These are phyloP conservation scores for Leptinotarsa defecta DNA, from an alignment of 1,140 invertebrate genomes.

Conservation along the genomic window DNA sequence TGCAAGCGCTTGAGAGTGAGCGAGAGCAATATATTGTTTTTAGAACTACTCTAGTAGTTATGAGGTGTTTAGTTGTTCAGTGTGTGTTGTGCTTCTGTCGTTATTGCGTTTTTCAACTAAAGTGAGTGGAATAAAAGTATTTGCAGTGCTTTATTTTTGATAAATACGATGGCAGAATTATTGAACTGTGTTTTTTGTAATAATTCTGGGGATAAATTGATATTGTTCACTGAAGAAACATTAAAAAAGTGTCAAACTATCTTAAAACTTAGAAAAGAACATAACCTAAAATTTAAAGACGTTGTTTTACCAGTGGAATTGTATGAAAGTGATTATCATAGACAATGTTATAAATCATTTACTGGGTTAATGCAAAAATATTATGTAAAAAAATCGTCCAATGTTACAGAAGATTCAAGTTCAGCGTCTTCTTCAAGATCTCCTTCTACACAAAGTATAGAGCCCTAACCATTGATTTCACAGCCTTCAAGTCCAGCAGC, in stretches of 20 bases:
- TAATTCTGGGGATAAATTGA: not conserved
- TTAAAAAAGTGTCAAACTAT: constrained; percentile 11
- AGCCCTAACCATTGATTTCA: too few species aligned
- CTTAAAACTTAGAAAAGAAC: constrained; percentile 17
- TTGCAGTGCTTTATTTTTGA: not conserved
- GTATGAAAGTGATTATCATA: constrained; percentile 25
- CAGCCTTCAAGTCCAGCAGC: not conserved
- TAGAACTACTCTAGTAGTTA: too few species aligned
- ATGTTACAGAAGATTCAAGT: constrained; percentile 12
- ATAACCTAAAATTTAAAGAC: constrained; percentile 30
- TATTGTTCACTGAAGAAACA: not conserved
- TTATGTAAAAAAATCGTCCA: constrained; percentile 10
- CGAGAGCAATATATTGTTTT: too few species aligned
- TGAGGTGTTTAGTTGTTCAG: too few species aligned
- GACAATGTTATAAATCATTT: constrained; percentile 35
- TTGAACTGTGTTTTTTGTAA: not conserved
- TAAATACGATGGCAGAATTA: not conserved
- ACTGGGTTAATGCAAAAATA: not conserved
- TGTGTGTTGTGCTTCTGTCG: too few species aligned
- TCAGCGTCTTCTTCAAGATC: not conserved
- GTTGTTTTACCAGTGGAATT: constrained; percentile 25
- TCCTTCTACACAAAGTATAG: constrained; percentile 17
- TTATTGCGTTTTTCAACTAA: too few species aligned
- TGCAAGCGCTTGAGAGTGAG: too few species aligned
- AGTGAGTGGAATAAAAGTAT: not conserved